phyloP scores from a whole-genome alignment of 2,888 invertebrate genomes.

The Microplitis manilae region DNA sequence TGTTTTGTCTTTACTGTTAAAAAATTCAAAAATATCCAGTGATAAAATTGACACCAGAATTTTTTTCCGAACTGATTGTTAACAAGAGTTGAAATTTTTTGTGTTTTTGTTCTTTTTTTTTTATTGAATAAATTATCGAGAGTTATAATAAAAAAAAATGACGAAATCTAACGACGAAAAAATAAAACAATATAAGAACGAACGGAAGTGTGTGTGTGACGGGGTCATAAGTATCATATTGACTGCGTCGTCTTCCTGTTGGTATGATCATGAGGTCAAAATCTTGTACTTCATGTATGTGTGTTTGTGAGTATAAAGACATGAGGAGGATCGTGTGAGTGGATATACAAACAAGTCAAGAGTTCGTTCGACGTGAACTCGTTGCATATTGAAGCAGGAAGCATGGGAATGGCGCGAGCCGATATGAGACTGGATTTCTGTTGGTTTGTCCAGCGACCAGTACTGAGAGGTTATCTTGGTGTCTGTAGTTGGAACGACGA shows the following conservation, averaged over 20 bases:
- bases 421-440: constrained; percentile 6
- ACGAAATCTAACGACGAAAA: not conserved
- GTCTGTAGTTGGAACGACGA: not conserved
- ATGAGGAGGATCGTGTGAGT: constrained; percentile 6
- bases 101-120: too few relatives aligned
- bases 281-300: constrained; percentile 34
- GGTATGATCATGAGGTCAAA: constrained; percentile 48
- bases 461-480: constrained; percentile 50
- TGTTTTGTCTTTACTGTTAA: not conserved
- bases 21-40: not conserved
- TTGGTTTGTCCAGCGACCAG: constrained; percentile 37
- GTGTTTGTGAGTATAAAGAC: not conserved
- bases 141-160: constrained; percentile 7
- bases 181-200: constrained; percentile 1
- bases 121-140: not conserved
- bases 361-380: constrained; percentile 57
- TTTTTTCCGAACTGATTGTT: too few relatives aligned
- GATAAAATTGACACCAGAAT: too few relatives aligned
- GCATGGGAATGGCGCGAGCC: constrained; percentile 52
- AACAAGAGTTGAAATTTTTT: too few relatives aligned
- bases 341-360: constrained; percentile 54
- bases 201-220: constrained; percentile 27
- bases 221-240: constrained; percentile 28
- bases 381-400: constrained; percentile 70
- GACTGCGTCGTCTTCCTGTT: constrained; percentile 26